These are phyloP conservation scores for Chaenocephalus aceratus DNA, from an alignment of 2,113 vertebrate genomes.

Conservation along the genomic window DNA sequence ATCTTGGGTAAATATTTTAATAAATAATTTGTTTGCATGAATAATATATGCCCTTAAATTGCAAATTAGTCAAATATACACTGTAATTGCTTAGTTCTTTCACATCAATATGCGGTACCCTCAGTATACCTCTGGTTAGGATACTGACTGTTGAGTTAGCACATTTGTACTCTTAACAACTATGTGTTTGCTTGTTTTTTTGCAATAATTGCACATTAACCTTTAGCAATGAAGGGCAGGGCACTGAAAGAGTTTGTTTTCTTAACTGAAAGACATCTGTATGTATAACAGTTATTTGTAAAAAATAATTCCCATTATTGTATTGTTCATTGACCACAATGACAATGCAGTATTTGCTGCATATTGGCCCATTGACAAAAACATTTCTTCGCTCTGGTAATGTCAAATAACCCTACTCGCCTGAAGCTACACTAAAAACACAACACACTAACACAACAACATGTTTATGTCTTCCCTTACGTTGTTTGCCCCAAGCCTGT, in stretches of 20 bases:
- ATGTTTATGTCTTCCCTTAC: neutral
- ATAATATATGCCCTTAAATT: constrained; percentile 9
- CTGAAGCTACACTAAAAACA: neutral
- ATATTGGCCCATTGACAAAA: neutral
- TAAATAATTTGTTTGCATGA: neutral
- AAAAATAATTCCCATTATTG: neutral
- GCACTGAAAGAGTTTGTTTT: neutral
- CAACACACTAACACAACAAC: constrained; percentile 19
- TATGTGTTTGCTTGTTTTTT: neutral
- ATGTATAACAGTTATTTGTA: neutral
- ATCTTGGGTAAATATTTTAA: constrained; percentile 11
- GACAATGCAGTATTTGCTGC: neutral
- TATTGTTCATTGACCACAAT: neutral
- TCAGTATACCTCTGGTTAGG: no score
- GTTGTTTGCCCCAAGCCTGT: neutral
- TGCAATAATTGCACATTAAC: neutral
- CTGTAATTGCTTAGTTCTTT: constrained; percentile 7
- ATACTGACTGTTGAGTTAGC: neutral
- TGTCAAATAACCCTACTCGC: neutral
- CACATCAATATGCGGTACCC: neutral
- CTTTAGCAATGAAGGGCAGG: neutral
- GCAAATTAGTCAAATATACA: neutral
- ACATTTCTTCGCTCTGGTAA: neutral
- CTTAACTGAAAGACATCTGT: neutral
- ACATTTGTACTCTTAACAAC: neutral